Evolutionary conservation across 2,797 vertebrate genomes (phyloP).

Genomic region (Mycteria americana): DNA sequence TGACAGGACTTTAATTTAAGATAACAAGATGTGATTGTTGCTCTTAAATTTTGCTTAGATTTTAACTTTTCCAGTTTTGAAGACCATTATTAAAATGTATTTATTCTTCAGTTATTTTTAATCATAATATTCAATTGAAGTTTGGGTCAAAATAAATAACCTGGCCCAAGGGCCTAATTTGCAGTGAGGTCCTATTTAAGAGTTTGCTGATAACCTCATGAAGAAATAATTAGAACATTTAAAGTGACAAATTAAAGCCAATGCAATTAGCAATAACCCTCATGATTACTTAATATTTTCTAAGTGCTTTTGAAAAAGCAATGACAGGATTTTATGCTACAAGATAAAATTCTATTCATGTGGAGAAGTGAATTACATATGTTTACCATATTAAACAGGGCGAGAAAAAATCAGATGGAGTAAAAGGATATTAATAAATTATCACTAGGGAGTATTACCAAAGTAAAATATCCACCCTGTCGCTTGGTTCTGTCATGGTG

Average conservation of each 20-base stretch:
- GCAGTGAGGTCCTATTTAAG: slow-evolving; percentile 45
- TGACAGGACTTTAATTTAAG: background rate
- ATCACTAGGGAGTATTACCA: background rate
- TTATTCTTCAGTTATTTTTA: slow-evolving; percentile 62
- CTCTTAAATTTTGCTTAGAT: slow-evolving; percentile 19
- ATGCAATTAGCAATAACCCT: slow-evolving; percentile 68
- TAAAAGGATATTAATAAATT: slow-evolving; percentile 48
- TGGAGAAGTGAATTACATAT: slow-evolving; percentile 59
- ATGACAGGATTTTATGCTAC: slow-evolving; percentile 48
- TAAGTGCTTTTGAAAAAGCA: slow-evolving; percentile 63
- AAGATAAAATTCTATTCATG: slow-evolving; percentile 58
- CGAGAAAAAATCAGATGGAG: slow-evolving; percentile 39
- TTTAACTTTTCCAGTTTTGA: slow-evolving; percentile 30
- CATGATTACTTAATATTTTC: slow-evolving; percentile 69
- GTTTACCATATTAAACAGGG: slow-evolving; percentile 67
- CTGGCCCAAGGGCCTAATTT: slow-evolving; percentile 58
- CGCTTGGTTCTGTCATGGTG: background rate
- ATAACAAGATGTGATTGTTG: background rate
- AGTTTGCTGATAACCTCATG: slow-evolving; percentile 63
- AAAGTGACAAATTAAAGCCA: slow-evolving; percentile 65
- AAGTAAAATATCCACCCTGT: background rate
- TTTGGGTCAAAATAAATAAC: slow-evolving; percentile 69
- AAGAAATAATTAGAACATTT: slow-evolving; percentile 72
- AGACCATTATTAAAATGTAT: slow-evolving; percentile 35
- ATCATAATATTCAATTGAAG: slow-evolving; percentile 60